Evolutionary conservation across 2,888 invertebrate genomes (phyloP), one percentile per base, ranked within the genome.

Genomic region (Drosophila macrospina): DNA sequence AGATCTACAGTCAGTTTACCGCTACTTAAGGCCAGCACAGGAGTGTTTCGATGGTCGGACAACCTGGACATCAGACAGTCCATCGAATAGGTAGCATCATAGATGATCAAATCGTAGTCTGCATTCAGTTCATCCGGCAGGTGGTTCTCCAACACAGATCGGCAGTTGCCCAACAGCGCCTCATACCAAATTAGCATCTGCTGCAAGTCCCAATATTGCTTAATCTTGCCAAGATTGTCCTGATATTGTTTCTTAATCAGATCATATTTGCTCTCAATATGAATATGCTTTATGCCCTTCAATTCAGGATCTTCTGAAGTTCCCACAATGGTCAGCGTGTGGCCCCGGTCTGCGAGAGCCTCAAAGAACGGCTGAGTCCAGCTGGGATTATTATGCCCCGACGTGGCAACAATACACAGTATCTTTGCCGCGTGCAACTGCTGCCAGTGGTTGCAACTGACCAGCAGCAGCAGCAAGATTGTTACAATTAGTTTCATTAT

Each of bases 161-260:
- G 65, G n/a, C 87, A 88, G 51, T 52, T 74, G 55, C 67, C 73
- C 52, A 87, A 44, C 36, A 75, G 11, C 0, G 71, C 63, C 24
- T 87, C 85, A 50, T 83, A 77, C 87, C 83, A 88, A 20, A 81
- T 71, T n/a, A 88, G 28, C 44, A 85, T 13, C 10, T 85, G 80
- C 20, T 63, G 69, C 0, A 73, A 11, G 8, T 68, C 50, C 61
- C 68, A 70, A 24, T 59, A 24, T 0, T 48, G 5, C 20, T 42
- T 37, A 7, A 69, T 79, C 6, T 55, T 11, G 0, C 57, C 54
- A 5, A 28, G 20, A 0, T 4, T 13, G 4, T 60, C 8, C 5
- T 56, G 16, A 45, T 73, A 86, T 36, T 82, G 75, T 47, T 80
- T 76, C 11, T 52, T 2, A 2, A 78, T 26, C 26, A 81, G 65